phyloP scores from a whole-genome alignment of 2,113 vertebrate species.

The Cyanistes caeruleus region DNA sequence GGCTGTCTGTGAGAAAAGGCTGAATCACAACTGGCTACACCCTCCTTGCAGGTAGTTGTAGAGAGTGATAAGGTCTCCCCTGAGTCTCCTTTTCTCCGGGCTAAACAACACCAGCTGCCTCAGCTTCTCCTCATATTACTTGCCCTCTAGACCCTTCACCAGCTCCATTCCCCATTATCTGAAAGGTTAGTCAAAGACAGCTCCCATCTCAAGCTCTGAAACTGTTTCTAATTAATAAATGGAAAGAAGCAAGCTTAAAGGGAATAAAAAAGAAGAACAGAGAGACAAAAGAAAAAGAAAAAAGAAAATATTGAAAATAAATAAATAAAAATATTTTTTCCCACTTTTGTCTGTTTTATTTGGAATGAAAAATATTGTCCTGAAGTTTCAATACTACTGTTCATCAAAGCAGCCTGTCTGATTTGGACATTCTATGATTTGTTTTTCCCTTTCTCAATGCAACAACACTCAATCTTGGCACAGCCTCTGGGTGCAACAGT shows the following conservation, averaged over 20 bases:
- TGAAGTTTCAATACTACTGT: neutral
- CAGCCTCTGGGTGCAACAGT: neutral
- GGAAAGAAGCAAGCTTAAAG: neutral
- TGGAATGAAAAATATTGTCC: neutral
- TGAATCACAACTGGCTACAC: neutral
- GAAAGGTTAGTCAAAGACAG: neutral
- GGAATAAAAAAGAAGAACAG: neutral
- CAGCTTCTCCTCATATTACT: neutral
- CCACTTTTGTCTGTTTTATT: neutral
- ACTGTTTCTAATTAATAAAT: neutral
- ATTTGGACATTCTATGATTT: neutral
- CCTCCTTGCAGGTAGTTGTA: neutral
- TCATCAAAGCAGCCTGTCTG: neutral
- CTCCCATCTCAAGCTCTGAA: neutral
- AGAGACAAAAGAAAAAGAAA: neutral
- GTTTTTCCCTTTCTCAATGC: neutral
- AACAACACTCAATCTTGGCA: neutral
- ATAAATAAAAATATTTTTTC: neutral
- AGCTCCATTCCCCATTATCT: neutral
- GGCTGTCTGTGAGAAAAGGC: neutral
- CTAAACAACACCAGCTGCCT: neutral
- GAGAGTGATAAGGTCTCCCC: neutral
- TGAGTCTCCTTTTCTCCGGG: neutral
- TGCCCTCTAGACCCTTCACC: neutral
- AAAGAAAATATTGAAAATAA: neutral